phyloP scores from a whole-genome alignment of 2,797 vertebrate genomes.

The Otolemur crassicaudatus region DNA sequence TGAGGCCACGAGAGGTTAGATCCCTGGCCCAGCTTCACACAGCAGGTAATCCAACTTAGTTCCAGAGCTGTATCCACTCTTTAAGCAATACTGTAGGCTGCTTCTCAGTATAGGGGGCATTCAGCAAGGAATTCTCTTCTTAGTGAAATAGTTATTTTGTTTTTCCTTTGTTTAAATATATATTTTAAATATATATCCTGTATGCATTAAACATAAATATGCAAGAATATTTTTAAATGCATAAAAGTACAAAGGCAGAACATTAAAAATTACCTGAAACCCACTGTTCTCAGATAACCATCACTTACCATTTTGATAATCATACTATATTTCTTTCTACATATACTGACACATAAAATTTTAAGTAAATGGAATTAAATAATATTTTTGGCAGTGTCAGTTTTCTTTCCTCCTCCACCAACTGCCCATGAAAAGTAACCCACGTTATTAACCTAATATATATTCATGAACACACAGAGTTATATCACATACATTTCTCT shows the following conservation, averaged over 20 bases:
- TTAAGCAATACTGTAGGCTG: not conserved
- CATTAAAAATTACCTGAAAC: not conserved
- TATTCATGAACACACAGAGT: not conserved
- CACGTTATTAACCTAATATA: not conserved
- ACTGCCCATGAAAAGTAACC: not conserved
- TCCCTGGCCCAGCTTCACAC: not conserved
- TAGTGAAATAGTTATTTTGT: not conserved
- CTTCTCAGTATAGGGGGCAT: not conserved
- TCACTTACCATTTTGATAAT: constrained; percentile 17
- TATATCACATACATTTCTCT: not conserved
- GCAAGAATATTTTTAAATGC: constrained; percentile 3
- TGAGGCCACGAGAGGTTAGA: not conserved
- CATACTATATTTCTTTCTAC: not conserved
- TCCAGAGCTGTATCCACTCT: not conserved
- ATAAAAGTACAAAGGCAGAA: not conserved
- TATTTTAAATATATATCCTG: too few relatives aligned
- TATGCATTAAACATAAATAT: not conserved
- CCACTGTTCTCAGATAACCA: not conserved
- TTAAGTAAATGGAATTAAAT: not conserved
- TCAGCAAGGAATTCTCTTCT: not conserved
- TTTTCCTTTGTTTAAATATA: constrained; percentile 9
- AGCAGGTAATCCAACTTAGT: not conserved
- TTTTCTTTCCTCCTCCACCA: not conserved
- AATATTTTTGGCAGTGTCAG: not conserved
- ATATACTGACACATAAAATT: not conserved